Evolutionary conservation across 2,797 vertebrate species (phyloP).

Genomic region (Sitta carolinensis): DNA sequence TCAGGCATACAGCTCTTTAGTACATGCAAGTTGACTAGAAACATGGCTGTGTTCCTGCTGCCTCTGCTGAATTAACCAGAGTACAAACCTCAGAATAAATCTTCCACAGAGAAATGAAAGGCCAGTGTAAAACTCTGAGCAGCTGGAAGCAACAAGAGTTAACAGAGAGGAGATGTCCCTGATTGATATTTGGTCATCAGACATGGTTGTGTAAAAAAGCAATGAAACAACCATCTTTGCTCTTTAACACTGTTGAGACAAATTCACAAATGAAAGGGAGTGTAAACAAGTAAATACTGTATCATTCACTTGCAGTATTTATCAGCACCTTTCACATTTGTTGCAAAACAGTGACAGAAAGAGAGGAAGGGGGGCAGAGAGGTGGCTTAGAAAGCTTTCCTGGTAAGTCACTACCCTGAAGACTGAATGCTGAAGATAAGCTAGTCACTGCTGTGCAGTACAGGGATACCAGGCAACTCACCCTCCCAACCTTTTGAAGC

Average conservation of each 20-base stretch:
- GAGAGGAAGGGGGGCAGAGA: neutral
- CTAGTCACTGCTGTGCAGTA: neutral
- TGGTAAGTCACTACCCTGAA: constrained; percentile 35
- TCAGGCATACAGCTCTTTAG: neutral
- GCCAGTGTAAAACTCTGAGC: neutral
- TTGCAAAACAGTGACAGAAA: constrained; percentile 2
- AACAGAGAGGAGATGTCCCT: neutral
- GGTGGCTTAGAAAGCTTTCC: neutral
- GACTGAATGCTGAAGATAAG: constrained; percentile 40
- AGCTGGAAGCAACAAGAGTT: neutral
- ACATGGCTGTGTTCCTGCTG: neutral
- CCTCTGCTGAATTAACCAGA: neutral
- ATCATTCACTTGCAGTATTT: constrained; percentile 43
- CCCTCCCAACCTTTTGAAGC: neutral
- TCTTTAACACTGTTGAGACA: neutral
- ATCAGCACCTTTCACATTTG: constrained; percentile 57
- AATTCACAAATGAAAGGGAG: neutral
- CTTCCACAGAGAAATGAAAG: neutral
- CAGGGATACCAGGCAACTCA: neutral
- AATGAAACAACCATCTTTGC: neutral
- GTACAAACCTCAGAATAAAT: neutral
- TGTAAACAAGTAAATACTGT: neutral
- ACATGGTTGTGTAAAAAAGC: neutral
- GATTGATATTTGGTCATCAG: neutral
- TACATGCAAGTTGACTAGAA: neutral